Base-by-base conservation (phyloP, 2,797 vertebrate species). In the Molossus molossus region DNA sequence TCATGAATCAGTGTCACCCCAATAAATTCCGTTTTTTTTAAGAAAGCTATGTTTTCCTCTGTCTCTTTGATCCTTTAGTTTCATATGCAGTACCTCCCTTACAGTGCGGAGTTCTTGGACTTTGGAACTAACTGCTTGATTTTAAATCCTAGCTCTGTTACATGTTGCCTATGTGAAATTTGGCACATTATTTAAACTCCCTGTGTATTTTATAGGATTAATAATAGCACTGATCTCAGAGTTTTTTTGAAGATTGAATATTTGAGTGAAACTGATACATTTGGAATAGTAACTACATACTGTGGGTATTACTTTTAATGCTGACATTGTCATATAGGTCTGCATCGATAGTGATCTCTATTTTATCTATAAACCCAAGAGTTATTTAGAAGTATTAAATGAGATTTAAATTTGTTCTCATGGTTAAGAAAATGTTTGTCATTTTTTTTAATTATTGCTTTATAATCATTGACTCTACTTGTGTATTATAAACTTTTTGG, bases 61-160 rank as follows among this genome's bases (percentile, higher is more conserved):
- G 29, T 77, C 23, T 73, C 62, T 77, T 92, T 90, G 85, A 90
- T 92, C 57, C 45, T 82, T 70, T 37, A 57, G 18, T 79, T 92
- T 75, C 25, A 23, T 69, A 12, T 29, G 21, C 17, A 53, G 29
- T 25, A 48, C 73, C 27, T 55, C 27, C 37, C 21, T 40, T 55
- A 8, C 13, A 79, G 6, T 64, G 1, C 48, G 0, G n/a, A 96
- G 0, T 17, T 5, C 53, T 92, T 45, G 23, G 18, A 55, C 27
- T 64, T 83, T 53, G 6, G 37, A 86, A 50, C 15, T 70, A 86
- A 45, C 20, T 53, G 11, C 29, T 75, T 75, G n/a, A 88, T 65
- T 91, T 75, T 48, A 76, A 50, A 55, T 69, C 13, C 27, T 70
- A 86, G 9, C 9, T 83, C 60, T 53, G 14, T 53, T 27, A 40